A percentile compares a stretch with the other conserved stretches of the same genome.
phyloP scores from a whole-genome alignment of 2,797 vertebrate genomes.

The Sphenopsis melanotis region DNA sequence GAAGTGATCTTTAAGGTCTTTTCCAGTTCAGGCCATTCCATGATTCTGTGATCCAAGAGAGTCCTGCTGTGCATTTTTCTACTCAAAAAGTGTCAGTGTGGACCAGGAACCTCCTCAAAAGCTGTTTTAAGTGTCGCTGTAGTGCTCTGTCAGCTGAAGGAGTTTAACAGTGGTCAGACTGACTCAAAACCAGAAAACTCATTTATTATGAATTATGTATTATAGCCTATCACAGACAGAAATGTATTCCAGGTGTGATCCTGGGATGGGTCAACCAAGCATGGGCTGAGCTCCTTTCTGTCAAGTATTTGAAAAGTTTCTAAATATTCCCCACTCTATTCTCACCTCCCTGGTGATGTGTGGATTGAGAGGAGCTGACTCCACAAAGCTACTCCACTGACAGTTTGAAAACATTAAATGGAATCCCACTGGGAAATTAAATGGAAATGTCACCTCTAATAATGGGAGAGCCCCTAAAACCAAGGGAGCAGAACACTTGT shows the following conservation, averaged over 20 bases:
- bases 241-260: not conserved
- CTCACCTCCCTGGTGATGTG: not conserved
- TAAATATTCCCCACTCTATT: not conserved
- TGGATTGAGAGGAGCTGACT: not conserved
- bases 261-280: not conserved
- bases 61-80: not conserved
- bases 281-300: not conserved
- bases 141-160: not conserved
- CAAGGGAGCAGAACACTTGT: not conserved
- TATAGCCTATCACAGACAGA: accelerated
- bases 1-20: not conserved
- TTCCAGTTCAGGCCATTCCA: not conserved
- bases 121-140: not conserved
- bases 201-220: not conserved
- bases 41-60: not conserved
- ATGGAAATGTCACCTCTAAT: no score
- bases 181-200: not conserved
- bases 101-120: not conserved
- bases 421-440: no score
- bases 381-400: not conserved
- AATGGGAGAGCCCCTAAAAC: not conserved
- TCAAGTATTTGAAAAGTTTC: not conserved
- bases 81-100: accelerated
- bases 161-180: not conserved
- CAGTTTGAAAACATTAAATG: no score